Base-by-base conservation (phyloP, 2,797 vertebrate genomes). In the Phylloscopus collybita region DNA sequence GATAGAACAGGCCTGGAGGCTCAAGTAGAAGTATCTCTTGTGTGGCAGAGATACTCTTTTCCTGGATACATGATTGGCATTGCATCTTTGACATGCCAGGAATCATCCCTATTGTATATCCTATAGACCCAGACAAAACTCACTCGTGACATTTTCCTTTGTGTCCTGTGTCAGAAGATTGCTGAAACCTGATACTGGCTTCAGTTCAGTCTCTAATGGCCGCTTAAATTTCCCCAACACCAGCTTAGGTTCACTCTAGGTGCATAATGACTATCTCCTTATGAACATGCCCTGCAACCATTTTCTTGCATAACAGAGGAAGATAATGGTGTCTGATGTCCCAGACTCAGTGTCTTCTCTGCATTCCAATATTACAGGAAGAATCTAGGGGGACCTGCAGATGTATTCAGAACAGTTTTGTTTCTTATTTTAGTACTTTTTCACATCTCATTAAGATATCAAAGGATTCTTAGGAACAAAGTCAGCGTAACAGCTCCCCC, bases 261-360 rank as follows among this genome's bases (percentile, higher is more conserved):
- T 93, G 42, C 80, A 61, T 88, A 94, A 88, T 80, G 53, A 90
- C 57, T 60, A 72, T 80, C 72, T 80, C 50, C 76, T 85, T 59
- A 91, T 17, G 50, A 83, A 75, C 20, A 38, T 50, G 69, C n/a
- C 70, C 84, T 67, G 82, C 38, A 88, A 94, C 62, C 20, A 60
- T 92, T 95, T 94, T 87, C 81, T 86, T 93, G 86, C 75, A 38
- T 59, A 96, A 92, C 51, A 94, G 61, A 82, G n/a, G 42, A 91
- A 60, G 44, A 51, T 69, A 93, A 90, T 88, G 29, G n/a, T 62
- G 49, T 64, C 42, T 83, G 54, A 87, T 73, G 56, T 70, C 40
- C 57, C 72, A 92, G 83, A 73, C 56, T 64, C 54, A 20, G 38
- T 34, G 71, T 83, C 56, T 69, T 84, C 74, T 86, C 89, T 79